Percentiles rank a stretch among this genome's conserved stretches.
These are phyloP conservation scores for Hippocampus comes DNA, from an alignment of 2,113 vertebrate genomes.

Conservation along the genomic window DNA sequence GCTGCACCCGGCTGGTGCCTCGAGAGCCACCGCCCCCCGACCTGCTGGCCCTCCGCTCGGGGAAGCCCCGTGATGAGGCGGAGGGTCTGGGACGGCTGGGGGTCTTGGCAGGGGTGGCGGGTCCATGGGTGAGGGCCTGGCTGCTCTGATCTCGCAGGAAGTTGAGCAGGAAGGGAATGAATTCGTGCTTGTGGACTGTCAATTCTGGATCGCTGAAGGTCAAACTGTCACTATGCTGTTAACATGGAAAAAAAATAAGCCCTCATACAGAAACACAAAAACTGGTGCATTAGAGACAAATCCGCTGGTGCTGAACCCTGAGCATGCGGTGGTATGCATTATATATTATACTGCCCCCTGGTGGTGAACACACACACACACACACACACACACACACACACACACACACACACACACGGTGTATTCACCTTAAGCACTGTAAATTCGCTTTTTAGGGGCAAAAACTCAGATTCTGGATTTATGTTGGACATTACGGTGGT, in stretches of 20 bases:
- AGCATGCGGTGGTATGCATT: no score
- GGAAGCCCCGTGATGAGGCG: constrained; percentile 49
- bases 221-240: constrained; percentile 64
- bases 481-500: no score
- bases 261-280: neutral
- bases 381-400: no score
- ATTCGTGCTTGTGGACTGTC: constrained; percentile 82
- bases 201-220: constrained; percentile 51
- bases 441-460: no score
- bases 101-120: constrained; percentile 88
- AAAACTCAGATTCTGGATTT: no score
- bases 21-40: constrained; percentile 53
- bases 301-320: no score
- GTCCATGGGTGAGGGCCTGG: constrained; percentile 85
- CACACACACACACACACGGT: no score
- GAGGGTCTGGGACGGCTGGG: constrained; percentile 72
- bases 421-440: no score
- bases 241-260: neutral
- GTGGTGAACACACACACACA: no score
- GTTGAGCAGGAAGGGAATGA: constrained; percentile 91
- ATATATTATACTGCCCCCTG: no score
- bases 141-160: constrained; percentile 93
- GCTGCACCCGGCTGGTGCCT: constrained; percentile 78
- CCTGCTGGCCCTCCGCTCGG: constrained; percentile 56
- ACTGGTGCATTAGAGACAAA: no score